Evolutionary conservation across 2,888 invertebrate species (phyloP).

Genomic region (Rhagium mordax): DNA sequence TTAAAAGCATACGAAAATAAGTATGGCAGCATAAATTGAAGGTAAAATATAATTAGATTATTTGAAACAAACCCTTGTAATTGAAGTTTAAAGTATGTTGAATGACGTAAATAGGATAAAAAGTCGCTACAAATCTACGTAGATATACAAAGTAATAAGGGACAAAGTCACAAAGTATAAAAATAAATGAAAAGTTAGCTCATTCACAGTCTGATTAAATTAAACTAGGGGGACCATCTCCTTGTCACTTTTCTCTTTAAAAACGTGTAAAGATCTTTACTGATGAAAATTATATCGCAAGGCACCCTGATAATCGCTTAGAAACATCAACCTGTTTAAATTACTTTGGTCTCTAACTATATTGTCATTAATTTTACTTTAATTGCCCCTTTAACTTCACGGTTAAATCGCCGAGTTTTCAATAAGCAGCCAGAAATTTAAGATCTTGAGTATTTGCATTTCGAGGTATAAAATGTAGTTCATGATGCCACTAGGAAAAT

Average conservation of each 20-base stretch:
- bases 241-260: conserved; percentile 56
- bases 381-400: conserved; percentile 43
- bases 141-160: conserved; percentile 56
- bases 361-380: conserved; percentile 53
- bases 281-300: conserved; percentile 58
- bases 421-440: not conserved
- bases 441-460: not conserved
- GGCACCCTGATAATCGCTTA: conserved; percentile 49
- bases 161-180: conserved; percentile 63
- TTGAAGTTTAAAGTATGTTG: conserved; percentile 57
- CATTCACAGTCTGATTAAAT: conserved; percentile 65
- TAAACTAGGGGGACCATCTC: conserved; percentile 59
- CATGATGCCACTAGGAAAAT: no score
- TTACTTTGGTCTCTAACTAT: conserved; percentile 54
- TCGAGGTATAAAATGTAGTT: no score
- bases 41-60: conserved; percentile 54
- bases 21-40: conserved; percentile 11
- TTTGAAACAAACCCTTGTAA: conserved; percentile 57
- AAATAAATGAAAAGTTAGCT: conserved; percentile 66
- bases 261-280: conserved; percentile 47
- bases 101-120: conserved; percentile 55
- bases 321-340: conserved; percentile 55
- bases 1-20: conserved; percentile 20
- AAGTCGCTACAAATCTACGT: conserved; percentile 56
- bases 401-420: conserved; percentile 17